Evolutionary conservation across 2,888 invertebrate genomes (phyloP), one percentile per base, ranked within the genome.

Genomic region (Resseliella maxima): DNA sequence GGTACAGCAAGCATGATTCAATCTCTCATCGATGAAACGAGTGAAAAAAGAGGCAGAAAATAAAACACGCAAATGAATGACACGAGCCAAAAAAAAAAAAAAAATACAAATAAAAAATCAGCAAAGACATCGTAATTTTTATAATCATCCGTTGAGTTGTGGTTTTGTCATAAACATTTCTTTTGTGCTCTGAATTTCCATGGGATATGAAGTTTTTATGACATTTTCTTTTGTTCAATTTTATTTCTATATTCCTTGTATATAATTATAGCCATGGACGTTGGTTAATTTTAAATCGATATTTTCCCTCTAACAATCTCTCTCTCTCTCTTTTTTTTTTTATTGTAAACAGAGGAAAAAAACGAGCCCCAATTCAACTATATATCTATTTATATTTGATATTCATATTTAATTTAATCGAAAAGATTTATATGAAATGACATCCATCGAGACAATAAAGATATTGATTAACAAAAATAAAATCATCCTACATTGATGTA

Each of bases 81-180:
- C 59, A 59, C 59, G 59, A 24, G 59, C 59, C 59, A 59, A 59
- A 59, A n/a, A n/a, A n/a, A n/a, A n/a, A n/a, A n/a, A n/a, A n/a
- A n/a, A n/a, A n/a, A n/a, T n/a, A n/a, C n/a, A n/a, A n/a, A n/a
- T n/a, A n/a, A n/a, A n/a, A n/a, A 50, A 8, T 50, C 10, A 12
- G 2, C 2, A 24, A 3, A 59, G 6, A 59, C 24, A n/a, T 59
- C 59, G 59, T 59, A n/a, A 59, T 59, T 24, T n/a, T 24, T 24
- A 59, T 24, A 24, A 59, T 59, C 24, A 50, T 6, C 18, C 18
- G 5, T 24, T 59, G 59, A 59, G 59, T 1, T 24, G 5, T 24
- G 1, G 59, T 18, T 50, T 15, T 15, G 18, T 50, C 46, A 50
- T 50, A 50, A 50, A 50, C 46, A 50, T 50, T 50, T 50, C 46